Evolutionary conservation across 2,888 invertebrate genomes (phyloP).

Genomic region (Miltochrista miniata): DNA sequence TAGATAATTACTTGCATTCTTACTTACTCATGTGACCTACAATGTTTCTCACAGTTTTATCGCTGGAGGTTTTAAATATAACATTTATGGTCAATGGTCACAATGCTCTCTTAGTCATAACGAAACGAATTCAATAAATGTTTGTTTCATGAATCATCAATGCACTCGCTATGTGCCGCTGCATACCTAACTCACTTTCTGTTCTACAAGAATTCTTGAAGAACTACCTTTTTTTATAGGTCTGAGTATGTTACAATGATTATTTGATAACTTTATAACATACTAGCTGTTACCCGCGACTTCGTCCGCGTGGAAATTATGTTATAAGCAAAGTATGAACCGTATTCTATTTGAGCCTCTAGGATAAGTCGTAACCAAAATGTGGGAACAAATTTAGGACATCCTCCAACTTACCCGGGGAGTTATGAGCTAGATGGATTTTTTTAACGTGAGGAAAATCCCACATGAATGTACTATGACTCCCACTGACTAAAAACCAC

Average conservation of each 20-base stretch:
- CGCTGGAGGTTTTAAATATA: slow-evolving; percentile 50
- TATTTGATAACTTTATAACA: neutral
- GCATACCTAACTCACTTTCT: slow-evolving; percentile 41
- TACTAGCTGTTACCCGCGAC: too few relatives aligned
- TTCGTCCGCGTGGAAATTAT: too few relatives aligned
- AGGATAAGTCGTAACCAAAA: too few relatives aligned
- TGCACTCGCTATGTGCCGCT: slow-evolving; percentile 39
- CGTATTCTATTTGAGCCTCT: too few relatives aligned
- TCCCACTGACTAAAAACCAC: too few relatives aligned
- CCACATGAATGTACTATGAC: too few relatives aligned
- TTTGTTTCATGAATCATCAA: slow-evolving; percentile 66
- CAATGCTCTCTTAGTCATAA: slow-evolving; percentile 71
- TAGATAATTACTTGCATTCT: neutral
- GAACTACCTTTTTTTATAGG: neutral
- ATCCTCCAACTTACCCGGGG: too few relatives aligned
- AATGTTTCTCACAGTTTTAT: slow-evolving; percentile 43
- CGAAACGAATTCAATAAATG: slow-evolving; percentile 67
- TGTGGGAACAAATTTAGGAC: too few relatives aligned
- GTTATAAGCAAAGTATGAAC: too few relatives aligned
- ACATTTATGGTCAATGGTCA: slow-evolving; percentile 52
- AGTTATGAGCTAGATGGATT: too few relatives aligned
- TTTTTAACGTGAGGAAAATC: too few relatives aligned
- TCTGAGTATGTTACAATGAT: neutral
- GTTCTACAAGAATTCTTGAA: slow-evolving; percentile 11
- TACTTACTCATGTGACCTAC: slow-evolving; percentile 23